Base-by-base conservation (phyloP, 2,888 invertebrate genomes). In the Helicoverpa assulta region DNA sequence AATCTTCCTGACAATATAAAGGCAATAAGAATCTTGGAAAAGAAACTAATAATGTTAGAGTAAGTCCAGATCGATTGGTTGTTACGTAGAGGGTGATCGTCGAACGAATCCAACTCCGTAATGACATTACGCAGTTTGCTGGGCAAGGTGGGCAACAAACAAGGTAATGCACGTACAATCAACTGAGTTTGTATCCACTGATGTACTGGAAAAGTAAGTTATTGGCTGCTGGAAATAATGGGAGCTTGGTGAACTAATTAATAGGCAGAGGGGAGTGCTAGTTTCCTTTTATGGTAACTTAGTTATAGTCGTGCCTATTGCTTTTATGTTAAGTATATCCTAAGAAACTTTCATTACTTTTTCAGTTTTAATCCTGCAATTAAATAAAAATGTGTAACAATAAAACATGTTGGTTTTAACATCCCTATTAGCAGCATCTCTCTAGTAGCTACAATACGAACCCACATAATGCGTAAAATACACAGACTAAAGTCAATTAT, bases 401-500 rank as follows among this genome's bases (percentile, higher is more conserved):
- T 26, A 54, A 52, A 63, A 62, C 37, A 1, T 19, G 29, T 18
- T 52, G n/a, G 37, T 54, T n/a, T 40, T 55, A 75, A 64, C 54
- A 57, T 74, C 56, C 62, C 70, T 59, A 74, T 57, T 65, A 70
- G 37, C 52, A 50, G 26, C 61, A 55, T 64, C 57, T 76, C 56
- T 12, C 29, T 56, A 70, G 19, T 33, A 12, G 59, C 60, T 16
- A 21, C 51, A 68, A 70, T 54, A 54, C 59, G n/a, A 57, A 67
- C 71, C 67, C 73, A 26, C 73, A 73, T 70, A 78, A 76, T 71
- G 70, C 63, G 67, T 73, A 80, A 82, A 83, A 83, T 83, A 79
- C 70, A 73, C 72, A 81, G 80, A 76, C 81, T 80, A 85, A 85
- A 87, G 87, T 87, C 87, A 88, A 88, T 88, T 87, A 86, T 81